These are phyloP conservation scores for Cylas formicarius DNA, from an alignment of 1,140 invertebrate species.

Conservation along the genomic window DNA sequence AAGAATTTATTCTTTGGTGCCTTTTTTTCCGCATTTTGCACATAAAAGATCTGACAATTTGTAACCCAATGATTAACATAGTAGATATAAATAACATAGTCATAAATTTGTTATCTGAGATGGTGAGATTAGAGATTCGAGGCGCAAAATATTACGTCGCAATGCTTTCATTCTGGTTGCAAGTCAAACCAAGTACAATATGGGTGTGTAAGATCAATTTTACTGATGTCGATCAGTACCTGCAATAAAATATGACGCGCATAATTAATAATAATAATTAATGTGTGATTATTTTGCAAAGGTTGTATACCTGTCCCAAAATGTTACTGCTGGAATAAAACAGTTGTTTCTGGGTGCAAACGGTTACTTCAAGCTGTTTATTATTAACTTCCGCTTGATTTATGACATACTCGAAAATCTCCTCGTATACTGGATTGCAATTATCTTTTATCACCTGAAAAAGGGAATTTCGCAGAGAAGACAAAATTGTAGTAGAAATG, in stretches of 20 bases:
- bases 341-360: slow-evolving; percentile 76
- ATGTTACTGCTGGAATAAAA: slow-evolving; percentile 67
- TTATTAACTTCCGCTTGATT: slow-evolving; percentile 67
- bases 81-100: too few species aligned
- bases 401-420: slow-evolving; percentile 80
- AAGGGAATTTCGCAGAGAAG: slow-evolving; percentile 1
- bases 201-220: slow-evolving; percentile 57
- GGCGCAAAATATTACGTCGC: neutral
- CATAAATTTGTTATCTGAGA: too few species aligned
- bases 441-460: slow-evolving; percentile 72
- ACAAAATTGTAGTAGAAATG: neutral
- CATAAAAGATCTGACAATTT: too few species aligned
- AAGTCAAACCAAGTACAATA: slow-evolving; percentile 66
- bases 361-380: slow-evolving; percentile 68
- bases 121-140: neutral
- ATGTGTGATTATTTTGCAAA: too few species aligned
- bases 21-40: too few species aligned
- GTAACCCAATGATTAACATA: too few species aligned
- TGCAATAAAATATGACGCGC: slow-evolving; percentile 37
- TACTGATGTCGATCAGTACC: slow-evolving; percentile 58
- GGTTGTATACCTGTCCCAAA: slow-evolving; percentile 69
- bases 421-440: slow-evolving; percentile 86
- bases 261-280: slow-evolving; percentile 6
- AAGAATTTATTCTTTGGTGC: too few species aligned
- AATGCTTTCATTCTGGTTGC: slow-evolving; percentile 51